Base-by-base conservation (phyloP, 2,888 invertebrate species). In the Gandaritis pyraliata region DNA sequence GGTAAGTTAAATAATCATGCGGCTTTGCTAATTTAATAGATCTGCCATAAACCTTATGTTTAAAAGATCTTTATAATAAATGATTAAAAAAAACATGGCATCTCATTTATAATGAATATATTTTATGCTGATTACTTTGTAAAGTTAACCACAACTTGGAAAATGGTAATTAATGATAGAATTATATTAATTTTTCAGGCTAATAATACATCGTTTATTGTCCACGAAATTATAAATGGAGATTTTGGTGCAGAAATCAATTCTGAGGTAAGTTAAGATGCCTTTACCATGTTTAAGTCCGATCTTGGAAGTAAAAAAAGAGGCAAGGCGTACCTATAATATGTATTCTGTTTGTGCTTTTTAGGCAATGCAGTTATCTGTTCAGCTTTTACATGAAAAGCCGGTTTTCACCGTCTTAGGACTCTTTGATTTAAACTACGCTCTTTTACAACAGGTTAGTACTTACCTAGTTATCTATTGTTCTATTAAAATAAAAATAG, bases 171-270 rank as follows among this genome's bases (percentile, higher is more conserved):
- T 38, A 38, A 15, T 7, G 7, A 41, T 41, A 15, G 41, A 8
- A 13, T n/a, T 8, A 8, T 41, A 13, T 43, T 16, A 3, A 11
- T 43, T 43, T 85, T 80, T 3, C 77, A 88, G 88, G 84, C 85
- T n/a, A 76, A 72, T 62, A 65, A 72, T 7, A 80, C 83, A 11
- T 72, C 84, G 8, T 77, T 67, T 48, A 68, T 84, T 36, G 59
- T 75, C 30, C 88, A 88, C 62, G 80, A 84, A 64, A 84, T 89
- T 43, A 83, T 89, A 53, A 83, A 84, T 60, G 77, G 73, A 49
- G 75, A 85, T 65, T 70, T 81, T 2, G 77, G 82, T 47, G 60
- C 76, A 18, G 60, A 72, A 16, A 69, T 88, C 10, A 82, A 76
- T 23, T 69, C 68, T n/a, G 84, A 84, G 80, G 88, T 87, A 73